A percentile compares a stretch with the other conserved stretches of the same genome.
phyloP scores from a whole-genome alignment of 2,113 vertebrate species.

The Sylvietta virens region DNA sequence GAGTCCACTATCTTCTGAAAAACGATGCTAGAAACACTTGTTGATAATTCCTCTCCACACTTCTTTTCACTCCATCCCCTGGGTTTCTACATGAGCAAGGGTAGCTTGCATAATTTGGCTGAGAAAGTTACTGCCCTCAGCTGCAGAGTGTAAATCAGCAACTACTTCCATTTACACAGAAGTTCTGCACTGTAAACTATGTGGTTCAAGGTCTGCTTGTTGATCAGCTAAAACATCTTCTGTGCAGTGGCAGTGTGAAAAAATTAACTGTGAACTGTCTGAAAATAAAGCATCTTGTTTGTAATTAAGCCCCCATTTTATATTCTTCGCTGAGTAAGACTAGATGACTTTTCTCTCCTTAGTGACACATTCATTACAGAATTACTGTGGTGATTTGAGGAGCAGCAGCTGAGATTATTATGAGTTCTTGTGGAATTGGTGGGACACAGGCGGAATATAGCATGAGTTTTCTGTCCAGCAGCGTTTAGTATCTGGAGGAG shows the following conservation, averaged over 20 bases:
- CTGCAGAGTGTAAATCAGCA: neutral
- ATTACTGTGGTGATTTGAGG: neutral
- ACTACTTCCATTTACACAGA: neutral
- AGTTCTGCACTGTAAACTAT: neutral
- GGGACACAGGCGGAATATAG: neutral
- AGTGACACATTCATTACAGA: neutral
- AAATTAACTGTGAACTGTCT: neutral
- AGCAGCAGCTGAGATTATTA: neutral
- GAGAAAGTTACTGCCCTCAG: neutral
- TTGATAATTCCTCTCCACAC: neutral
- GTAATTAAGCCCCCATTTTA: neutral
- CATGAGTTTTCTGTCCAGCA: neutral
- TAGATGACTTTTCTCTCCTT: neutral
- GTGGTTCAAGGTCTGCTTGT: neutral
- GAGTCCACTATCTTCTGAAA: neutral
- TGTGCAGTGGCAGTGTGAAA: rapidly evolving
- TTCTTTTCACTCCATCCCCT: neutral
- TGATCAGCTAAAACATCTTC: neutral
- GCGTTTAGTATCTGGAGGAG: neutral
- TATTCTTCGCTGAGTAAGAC: neutral
- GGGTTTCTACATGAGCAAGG: too few species aligned
- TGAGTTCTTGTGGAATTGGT: neutral
- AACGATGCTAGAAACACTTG: neutral
- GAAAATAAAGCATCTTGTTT: neutral
- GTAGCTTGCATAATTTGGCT: neutral